Conservation (phyloP, 2,797 vertebrate species). For the Pipistrellus pipistrellus region DNA sequence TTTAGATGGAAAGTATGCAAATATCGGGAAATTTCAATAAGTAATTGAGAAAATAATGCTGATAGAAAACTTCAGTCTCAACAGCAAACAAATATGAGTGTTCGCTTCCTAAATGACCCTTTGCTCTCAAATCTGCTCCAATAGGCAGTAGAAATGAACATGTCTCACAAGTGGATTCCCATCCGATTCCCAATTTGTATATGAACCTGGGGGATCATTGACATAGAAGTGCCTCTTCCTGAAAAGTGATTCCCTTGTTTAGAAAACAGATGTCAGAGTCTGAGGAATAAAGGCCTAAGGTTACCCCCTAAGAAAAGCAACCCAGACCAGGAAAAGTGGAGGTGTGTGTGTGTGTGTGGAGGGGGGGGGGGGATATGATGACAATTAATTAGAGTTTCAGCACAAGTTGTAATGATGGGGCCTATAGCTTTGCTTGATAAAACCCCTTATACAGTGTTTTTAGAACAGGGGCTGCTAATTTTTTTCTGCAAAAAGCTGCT, state of each 20-base stretch:
- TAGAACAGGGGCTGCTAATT: neutral
- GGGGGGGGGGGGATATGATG: fast-evolving
- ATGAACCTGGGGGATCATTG: neutral
- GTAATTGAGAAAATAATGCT: neutral
- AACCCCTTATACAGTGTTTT: neutral
- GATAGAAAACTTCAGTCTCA: neutral
- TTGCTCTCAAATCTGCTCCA: neutral
- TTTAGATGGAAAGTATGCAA: neutral
- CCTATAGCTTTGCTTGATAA: neutral
- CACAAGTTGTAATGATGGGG: neutral
- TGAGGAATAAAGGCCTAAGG: neutral
- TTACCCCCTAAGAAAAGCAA: neutral
- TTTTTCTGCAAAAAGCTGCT: neutral
- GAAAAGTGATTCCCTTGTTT: neutral
- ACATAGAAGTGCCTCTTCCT: neutral
- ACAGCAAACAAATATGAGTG: neutral
- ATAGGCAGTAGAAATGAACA: neutral
- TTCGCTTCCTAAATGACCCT: neutral
- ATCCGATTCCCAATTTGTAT: neutral
- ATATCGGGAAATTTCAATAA: neutral
- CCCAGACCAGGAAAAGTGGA: neutral
- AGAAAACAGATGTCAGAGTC: neutral
- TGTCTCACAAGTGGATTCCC: fast-evolving
- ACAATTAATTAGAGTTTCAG: neutral
- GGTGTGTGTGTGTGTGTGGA: neutral